Base-by-base conservation (phyloP, 2,797 vertebrate species). In the Gorsachius magnificus region DNA sequence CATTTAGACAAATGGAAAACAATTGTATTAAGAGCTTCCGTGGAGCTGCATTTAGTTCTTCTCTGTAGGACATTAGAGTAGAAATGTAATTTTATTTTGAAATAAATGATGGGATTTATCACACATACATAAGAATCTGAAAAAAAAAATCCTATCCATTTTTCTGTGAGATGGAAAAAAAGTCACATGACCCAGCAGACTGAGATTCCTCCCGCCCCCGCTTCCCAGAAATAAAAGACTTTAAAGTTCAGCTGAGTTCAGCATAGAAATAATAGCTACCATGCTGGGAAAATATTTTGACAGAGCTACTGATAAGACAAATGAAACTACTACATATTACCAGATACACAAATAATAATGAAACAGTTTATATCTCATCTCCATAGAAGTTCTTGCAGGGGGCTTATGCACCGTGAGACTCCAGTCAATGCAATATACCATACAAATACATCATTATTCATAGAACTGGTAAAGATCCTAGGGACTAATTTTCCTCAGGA, bases 1-100 rank as follows among this genome's bases (percentile, higher is more conserved):
- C 77, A 89, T 92, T 90, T 74, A 79, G 63, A 87, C 36, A 72
- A 93, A 76, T 82, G 74, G 58, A 90, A 94, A 93, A 65, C 77
- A 86, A 93, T 63, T 72, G 43, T 46, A 75, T 78, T 69, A 61
- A 87, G 13, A 89, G 72, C 57, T 83, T 86, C 88, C 5, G 12
- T 11, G 21, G 41, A 83, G 61, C 69, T 81, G 45, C 33, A 61
- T 87, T 95, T 81, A 86, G n/a, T 35, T 79, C n/a, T 83, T 57
- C 74, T 77, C 92, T 83, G 61, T 38, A 48, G 41, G 53, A 74
- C 0, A 46, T 16, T 50, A 63, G 22, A 18, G 36, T 85, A 61
- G 35, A 85, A 92, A 68, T 24, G n/a, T 16, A 54, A 75, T 75
- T 92, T 93, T 77, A 46, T 60, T 87, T 90, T 71, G 21, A 90